Evolutionary conservation across 2,888 invertebrate species (phyloP), one percentile per base, ranked within the genome.

Genomic region (Athetis lepigone): DNA sequence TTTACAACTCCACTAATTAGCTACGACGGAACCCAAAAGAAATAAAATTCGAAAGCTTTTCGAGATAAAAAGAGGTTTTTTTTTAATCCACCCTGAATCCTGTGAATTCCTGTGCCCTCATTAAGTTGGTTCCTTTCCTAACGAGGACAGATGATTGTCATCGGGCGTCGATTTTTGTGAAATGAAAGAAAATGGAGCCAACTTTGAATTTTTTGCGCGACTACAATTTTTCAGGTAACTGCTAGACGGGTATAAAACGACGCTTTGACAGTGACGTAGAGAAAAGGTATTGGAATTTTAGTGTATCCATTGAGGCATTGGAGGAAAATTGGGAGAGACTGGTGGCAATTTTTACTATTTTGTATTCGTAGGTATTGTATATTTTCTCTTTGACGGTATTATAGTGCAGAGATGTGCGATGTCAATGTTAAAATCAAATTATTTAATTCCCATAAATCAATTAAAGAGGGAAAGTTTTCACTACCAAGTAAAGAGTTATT

Each of bases 81-180:
- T 76, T 77, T 63, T 51, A 60, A 69, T 61, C 37, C 55, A n/a
- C 13, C 63, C 39, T 50, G 69, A 52, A 73, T 69, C 51, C 70
- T 75, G 77, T 13, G 47, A 68, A 52, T 72, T 69, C 51, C 70
- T 75, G 77, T 13, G 47, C 64, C 68, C 76, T 82, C 81, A 80
- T 83, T 83, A 82, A 80, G 60, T 72, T 70, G 39, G 51, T 66
- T 33, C 54, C 60, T 52, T 51, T 52, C 43, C 45, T 65, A 69
- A 72, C 55, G 67, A 62, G 68, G 58, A 67, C 70, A 72, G n/a
- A 76, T 71, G 57, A 75, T 56, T 69, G 56, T 66, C 70, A 61
- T 45, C 45, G 64, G 60, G 21, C 55, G 62, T 60, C 72, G 56
- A 59, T 78, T 69, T 70, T 73, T 68, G 42, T 45, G 25, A 65